Conservation (phyloP, 2,113 vertebrate genomes). For the Cephalophus harveyi region DNA sequence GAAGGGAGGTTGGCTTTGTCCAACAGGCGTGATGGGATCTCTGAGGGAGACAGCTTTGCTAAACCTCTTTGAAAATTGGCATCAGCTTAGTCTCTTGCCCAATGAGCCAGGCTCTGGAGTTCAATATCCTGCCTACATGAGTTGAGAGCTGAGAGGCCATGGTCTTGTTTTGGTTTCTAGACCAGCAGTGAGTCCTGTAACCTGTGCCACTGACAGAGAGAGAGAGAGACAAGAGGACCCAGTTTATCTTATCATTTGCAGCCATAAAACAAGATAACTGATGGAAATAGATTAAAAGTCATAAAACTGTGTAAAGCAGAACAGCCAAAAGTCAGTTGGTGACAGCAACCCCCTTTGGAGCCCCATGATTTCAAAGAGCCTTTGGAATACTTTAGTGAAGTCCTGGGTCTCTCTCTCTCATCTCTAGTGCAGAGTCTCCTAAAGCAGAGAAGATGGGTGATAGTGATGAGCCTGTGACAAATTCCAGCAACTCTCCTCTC, state of each 20-base stretch:
- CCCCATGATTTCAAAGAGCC: constrained; percentile 62
- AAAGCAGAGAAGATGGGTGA: background rate
- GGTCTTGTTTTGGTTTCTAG: constrained; percentile 42
- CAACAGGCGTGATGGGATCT: background rate
- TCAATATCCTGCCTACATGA: background rate
- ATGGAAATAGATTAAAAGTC: constrained; percentile 70
- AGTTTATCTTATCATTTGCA: constrained; percentile 69
- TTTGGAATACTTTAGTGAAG: background rate
- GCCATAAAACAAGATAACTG: constrained; percentile 69
- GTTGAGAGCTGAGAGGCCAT: constrained; percentile 12
- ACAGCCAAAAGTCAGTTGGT: constrained; percentile 47
- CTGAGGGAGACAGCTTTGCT: background rate
- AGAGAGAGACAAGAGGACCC: background rate
- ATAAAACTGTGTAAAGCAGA: constrained; percentile 71
- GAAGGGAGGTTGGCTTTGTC: background rate
- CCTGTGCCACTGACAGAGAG: constrained; percentile 19
- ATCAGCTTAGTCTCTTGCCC: background rate
- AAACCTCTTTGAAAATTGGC: background rate
- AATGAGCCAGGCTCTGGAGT: background rate
- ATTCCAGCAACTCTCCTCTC: background rate
- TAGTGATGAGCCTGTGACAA: background rate
- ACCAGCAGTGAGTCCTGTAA: constrained; percentile 41
- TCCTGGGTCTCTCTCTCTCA: background rate
- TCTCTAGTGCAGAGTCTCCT: background rate
- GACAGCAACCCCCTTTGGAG: constrained; percentile 51